Base-by-base conservation (phyloP, 1,140 invertebrate species). In the Drosophila micromelanica region DNA sequence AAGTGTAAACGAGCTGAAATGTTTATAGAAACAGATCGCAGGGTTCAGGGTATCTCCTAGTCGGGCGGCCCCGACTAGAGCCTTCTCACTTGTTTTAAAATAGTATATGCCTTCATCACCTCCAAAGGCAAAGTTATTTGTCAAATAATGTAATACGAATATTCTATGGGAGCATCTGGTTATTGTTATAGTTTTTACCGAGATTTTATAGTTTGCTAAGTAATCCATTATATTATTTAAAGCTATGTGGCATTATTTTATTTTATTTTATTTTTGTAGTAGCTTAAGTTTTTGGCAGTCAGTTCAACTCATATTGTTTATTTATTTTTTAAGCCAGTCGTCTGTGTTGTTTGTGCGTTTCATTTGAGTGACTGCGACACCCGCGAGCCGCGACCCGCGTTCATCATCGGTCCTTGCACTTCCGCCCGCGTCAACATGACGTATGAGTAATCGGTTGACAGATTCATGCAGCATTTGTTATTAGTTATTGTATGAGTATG, bases 381-480 rank as follows among this genome's bases (percentile, higher is more conserved):
- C 42, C 35, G 1, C 15, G 17, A 15, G n/a, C 42, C 51, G 56
- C 13, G 42, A 51, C 1, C 42, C 35, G 1, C 15, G 17, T 12
- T 40, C 9, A 27, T 35, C 30, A 11, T 15, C 49, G 11, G 46
- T 7, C 20, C 9, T 3, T 30, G 1, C 40, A n/a, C 23, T 3
- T 23, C 11, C 15, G 54, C 70, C 30, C 70, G 55, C 63, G 54
- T 17, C 54, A 49, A 70, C 54, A 6, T 15, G 69, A 27, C 61
- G 69, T 68, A 62, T 73, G 71, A 69, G 64, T 69, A 73, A 73
- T 69, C 49, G 55, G 57, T 69, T 73, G 71, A 73, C 71, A 73
- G 65, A 69, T 73, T 73, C 63, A 73, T 46, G 55, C 62, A 32
- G 55, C 55, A 73, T 37, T 60, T 38, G 37, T 73, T 73, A 73